Evolutionary conservation across 2,888 invertebrate genomes (phyloP).

Genomic region (Salpingus planirostris): DNA sequence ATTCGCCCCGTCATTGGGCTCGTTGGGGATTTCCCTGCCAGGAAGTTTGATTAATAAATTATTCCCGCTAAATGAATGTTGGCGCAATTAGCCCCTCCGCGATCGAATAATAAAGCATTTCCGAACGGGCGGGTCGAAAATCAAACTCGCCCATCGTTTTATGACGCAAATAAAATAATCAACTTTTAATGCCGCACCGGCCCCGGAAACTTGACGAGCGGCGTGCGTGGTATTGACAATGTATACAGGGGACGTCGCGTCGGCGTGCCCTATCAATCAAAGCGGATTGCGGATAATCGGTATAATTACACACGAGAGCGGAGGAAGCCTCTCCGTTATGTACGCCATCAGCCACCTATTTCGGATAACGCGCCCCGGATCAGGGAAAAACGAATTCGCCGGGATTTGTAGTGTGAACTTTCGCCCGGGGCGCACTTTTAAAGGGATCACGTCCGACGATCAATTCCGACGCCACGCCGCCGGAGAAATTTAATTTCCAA

Average conservation of each 20-base stretch:
- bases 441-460: slow-evolving; percentile 6
- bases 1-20: too few relatives aligned
- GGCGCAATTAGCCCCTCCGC: too few relatives aligned
- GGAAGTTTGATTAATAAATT: too few relatives aligned
- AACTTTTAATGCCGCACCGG: slow-evolving; percentile 7
- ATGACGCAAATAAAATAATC: slow-evolving; percentile 12
- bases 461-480: background rate
- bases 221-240: slow-evolving; percentile 15
- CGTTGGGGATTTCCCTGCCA: too few relatives aligned
- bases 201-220: slow-evolving; percentile 9
- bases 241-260: slow-evolving; percentile 3
- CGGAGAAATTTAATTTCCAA: slow-evolving; percentile 7
- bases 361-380: slow-evolving; percentile 2
- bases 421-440: slow-evolving; percentile 6
- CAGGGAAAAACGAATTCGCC: slow-evolving; percentile 4
- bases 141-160: too few relatives aligned
- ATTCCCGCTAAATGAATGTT: too few relatives aligned
- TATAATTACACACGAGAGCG: slow-evolving; percentile 10
- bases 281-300: slow-evolving; percentile 12
- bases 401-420: slow-evolving; percentile 9
- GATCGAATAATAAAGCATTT: too few relatives aligned
- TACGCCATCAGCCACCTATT: slow-evolving; percentile 2
- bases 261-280: slow-evolving; percentile 13
- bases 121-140: too few relatives aligned
- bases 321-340: background rate